Evolutionary conservation across 2,797 vertebrate genomes (phyloP).

Genomic region (Neosilurus hyrtlii): DNA sequence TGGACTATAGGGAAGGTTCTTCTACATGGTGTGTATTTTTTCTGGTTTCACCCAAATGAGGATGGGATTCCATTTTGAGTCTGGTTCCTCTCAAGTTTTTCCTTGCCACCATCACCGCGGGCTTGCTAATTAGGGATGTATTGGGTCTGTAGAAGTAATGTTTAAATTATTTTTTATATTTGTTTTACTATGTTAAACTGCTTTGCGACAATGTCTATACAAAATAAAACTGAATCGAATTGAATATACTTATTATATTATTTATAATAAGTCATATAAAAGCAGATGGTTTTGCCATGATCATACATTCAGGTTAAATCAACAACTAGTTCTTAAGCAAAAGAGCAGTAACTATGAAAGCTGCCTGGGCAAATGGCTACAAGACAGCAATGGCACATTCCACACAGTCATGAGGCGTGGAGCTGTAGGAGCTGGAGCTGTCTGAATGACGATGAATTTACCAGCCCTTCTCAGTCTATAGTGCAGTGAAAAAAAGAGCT

Average conservation of each 20-base stretch:
- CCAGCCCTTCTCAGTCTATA: background rate
- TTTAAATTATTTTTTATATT: too few species aligned
- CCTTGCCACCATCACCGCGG: too few species aligned
- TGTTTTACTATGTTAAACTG: too few species aligned
- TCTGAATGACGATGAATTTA: conserved; percentile 4
- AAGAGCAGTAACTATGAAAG: background rate
- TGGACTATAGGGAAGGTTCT: too few species aligned
- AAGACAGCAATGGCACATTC: conserved; percentile 22
- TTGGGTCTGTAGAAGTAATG: too few species aligned
- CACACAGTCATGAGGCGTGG: conserved; percentile 15
- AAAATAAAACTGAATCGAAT: too few species aligned
- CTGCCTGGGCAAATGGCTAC: background rate
- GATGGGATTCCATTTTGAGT: too few species aligned
- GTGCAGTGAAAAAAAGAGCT: conserved; percentile 7
- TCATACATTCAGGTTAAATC: conserved; percentile 11
- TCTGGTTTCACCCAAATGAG: too few species aligned
- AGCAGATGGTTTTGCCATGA: background rate
- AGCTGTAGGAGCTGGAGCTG: conserved; percentile 10
- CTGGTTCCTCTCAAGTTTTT: too few species aligned
- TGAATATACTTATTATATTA: background rate
- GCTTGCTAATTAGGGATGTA: too few species aligned
- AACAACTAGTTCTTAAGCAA: conserved; percentile 19
- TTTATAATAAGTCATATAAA: background rate
- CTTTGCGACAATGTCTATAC: too few species aligned
- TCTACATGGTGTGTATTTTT: too few species aligned